Evolutionary conservation across 2,113 vertebrate genomes (phyloP), one percentile per base, ranked within the genome.

Genomic region (Odocoileus virginianus): DNA sequence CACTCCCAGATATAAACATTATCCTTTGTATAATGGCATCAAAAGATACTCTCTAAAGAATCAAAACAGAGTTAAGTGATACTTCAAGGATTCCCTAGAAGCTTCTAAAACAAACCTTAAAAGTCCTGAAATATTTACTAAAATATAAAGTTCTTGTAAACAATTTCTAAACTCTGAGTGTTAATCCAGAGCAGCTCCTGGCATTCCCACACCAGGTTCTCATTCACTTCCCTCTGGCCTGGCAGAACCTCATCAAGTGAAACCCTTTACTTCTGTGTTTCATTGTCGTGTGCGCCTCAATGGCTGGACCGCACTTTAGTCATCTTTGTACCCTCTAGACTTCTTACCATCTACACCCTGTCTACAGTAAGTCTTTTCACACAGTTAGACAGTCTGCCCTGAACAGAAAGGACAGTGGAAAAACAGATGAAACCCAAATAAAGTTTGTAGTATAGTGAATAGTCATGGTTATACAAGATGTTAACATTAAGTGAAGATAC

Each of bases 31-130:
- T 79, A 89, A 94, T 14, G 28, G 16, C 54, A 55, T 93, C 57
- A 85, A 92, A 87, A 92, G 43, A 94, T 43, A 88, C 36, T 64
- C 9, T 64, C 81, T 47, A 36, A 88, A 86, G 25, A 55, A 58
- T 5, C 13, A 47, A 61, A 84, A 64, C 9, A 89, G 79, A 92
- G 83, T 87, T 89, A 87, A 84, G 52, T 43, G n/a, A 15, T 64
- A 84, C 25, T 52, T 92, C 43, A 85, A 96, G 92, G 82, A 86
- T 47, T 92, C 94, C 78, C 21, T 79, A 25, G 27, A 96, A 87
- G 58, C 45, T 79, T 91, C 25, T 61, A 85, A 94, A 67, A 17
- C n/a, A 83, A 87, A 86, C 52, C 85, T 95, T 84, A 30, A 50
- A 74, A 79, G 74, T 71, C 12, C 52, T 87, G 21, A 21, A 79